phyloP scores from a whole-genome alignment of 1,140 invertebrate species.

The Capitella teleta region DNA sequence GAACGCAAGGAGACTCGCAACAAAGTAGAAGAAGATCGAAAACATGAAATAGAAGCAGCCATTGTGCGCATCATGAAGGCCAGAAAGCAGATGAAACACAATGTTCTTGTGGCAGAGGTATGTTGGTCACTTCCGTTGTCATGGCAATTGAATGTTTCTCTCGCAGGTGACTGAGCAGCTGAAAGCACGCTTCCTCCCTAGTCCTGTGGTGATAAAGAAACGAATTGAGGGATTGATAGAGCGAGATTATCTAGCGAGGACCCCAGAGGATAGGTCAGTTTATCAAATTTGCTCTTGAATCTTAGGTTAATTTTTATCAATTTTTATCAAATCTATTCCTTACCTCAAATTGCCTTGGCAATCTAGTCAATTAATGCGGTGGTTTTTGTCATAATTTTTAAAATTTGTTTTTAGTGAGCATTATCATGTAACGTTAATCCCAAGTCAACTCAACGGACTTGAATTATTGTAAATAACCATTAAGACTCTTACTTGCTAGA shows the following conservation, averaged over 20 bases:
- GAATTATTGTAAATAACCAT: too few species aligned
- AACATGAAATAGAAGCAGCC: slow-evolving; percentile 98
- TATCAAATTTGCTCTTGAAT: too few species aligned
- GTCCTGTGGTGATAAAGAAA: slow-evolving; percentile 96
- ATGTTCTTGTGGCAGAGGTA: slow-evolving; percentile 84
- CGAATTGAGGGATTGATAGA: slow-evolving; percentile 98
- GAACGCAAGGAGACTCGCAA: slow-evolving; percentile 93
- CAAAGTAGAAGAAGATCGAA: slow-evolving; percentile 98
- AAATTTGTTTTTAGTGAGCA: too few species aligned
- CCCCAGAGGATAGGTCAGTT: slow-evolving; percentile 87
- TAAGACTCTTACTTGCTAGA: too few species aligned
- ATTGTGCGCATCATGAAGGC: slow-evolving; percentile 99
- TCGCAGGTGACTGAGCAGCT: slow-evolving; percentile 83
- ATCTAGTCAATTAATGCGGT: too few species aligned
- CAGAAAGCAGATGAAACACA: slow-evolving; percentile 75
- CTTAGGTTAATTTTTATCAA: too few species aligned
- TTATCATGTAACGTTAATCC: too few species aligned
- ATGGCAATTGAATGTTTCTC: too few species aligned
- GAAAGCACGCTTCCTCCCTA: slow-evolving; percentile 89
- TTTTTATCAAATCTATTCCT: too few species aligned
- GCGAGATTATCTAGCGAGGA: slow-evolving; percentile 93
- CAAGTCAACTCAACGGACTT: too few species aligned
- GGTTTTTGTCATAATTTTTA: too few species aligned
- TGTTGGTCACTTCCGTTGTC: slow-evolving; percentile 7
- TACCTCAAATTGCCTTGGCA: too few species aligned